A percentile compares a stretch with the other conserved stretches of the same genome.
These are phyloP conservation scores for Adoxophyes honmai DNA, from an alignment of 1,140 invertebrate species.

Conservation along the genomic window DNA sequence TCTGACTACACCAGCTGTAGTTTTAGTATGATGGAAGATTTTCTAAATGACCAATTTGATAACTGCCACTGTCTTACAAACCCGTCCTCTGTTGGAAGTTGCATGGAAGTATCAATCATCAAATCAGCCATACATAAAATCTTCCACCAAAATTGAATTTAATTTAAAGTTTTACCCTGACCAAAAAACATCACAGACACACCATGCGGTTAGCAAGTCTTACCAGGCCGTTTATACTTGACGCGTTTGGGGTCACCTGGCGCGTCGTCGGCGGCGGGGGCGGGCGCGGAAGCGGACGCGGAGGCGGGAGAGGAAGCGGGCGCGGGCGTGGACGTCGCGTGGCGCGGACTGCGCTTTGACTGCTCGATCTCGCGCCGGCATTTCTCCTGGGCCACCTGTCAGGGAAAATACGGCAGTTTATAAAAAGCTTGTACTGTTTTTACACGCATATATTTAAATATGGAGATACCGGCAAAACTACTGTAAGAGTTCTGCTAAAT, in stretches of 20 bases:
- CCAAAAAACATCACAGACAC: conserved; percentile 17
- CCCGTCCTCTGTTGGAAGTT: too few species aligned
- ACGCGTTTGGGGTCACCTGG: conserved; percentile 58
- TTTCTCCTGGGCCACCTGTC: conserved; percentile 61
- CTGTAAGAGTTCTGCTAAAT: too few species aligned
- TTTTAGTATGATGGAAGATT: too few species aligned
- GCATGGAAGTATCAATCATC: too few species aligned
- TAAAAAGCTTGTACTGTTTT: too few species aligned
- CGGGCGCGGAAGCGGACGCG: conserved; percentile 22
- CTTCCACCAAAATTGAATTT: too few species aligned
- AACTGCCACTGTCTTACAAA: too few species aligned
- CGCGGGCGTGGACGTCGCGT: conserved; percentile 22
- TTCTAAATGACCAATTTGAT: too few species aligned
- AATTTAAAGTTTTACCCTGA: not conserved
- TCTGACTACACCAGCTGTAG: too few species aligned
- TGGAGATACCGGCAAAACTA: too few species aligned
- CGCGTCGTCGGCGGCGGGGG: conserved; percentile 29
- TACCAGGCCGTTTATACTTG: conserved; percentile 54
- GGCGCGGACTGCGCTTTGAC: conserved; percentile 53
- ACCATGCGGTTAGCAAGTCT: conserved; percentile 58
- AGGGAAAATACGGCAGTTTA: conserved; percentile 18
- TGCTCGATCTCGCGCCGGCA: conserved; percentile 61
- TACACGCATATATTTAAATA: too few species aligned
- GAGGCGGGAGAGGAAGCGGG: conserved; percentile 15
- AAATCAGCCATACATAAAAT: too few species aligned